Conservation (phyloP, 1,140 invertebrate genomes). For the Anagrus nilaparvatae region DNA sequence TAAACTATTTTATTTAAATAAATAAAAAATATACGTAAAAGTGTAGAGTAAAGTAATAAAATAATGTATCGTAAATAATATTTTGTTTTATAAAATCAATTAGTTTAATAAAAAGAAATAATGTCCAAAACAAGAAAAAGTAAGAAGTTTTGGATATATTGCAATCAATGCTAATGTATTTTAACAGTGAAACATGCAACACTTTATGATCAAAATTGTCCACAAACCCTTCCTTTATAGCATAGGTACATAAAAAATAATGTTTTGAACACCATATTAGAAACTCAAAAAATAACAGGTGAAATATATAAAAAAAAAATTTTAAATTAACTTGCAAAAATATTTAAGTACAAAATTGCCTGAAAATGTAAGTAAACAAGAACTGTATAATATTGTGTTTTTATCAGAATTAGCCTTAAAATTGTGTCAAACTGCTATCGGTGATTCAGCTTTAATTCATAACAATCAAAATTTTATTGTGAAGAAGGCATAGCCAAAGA, state of each 20-base stretch:
- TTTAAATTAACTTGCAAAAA: no score
- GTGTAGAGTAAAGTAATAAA: no score
- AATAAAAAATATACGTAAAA: no score
- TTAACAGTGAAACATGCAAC: slow-evolving; percentile 27
- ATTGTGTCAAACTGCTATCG: slow-evolving; percentile 50
- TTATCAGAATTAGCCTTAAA: slow-evolving; percentile 49
- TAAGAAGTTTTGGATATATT: slow-evolving; percentile 25
- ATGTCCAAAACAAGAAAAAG: slow-evolving; percentile 31
- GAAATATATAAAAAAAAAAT: no score
- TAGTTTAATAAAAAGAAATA: no score
- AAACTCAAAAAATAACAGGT: slow-evolving; percentile 39
- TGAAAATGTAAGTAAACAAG: slow-evolving; percentile 25
- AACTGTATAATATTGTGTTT: slow-evolving; percentile 47
- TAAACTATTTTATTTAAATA: no score
- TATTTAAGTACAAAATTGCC: slow-evolving; percentile 29
- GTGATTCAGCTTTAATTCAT: slow-evolving; percentile 44
- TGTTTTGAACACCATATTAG: slow-evolving; percentile 36
- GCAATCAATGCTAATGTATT: slow-evolving; percentile 30
- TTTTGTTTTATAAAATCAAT: no score
- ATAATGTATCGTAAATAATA: no score
- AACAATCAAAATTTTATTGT: slow-evolving; percentile 32
- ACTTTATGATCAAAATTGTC: slow-evolving; percentile 36
- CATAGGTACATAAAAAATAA: slow-evolving; percentile 38
- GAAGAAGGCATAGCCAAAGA: slow-evolving; percentile 49
- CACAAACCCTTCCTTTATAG: slow-evolving; percentile 30